A percentile compares a stretch with the other conserved stretches of the same genome.
phyloP scores from a whole-genome alignment of 1,140 invertebrate genomes.

The Mizuhopecten yessoensis region DNA sequence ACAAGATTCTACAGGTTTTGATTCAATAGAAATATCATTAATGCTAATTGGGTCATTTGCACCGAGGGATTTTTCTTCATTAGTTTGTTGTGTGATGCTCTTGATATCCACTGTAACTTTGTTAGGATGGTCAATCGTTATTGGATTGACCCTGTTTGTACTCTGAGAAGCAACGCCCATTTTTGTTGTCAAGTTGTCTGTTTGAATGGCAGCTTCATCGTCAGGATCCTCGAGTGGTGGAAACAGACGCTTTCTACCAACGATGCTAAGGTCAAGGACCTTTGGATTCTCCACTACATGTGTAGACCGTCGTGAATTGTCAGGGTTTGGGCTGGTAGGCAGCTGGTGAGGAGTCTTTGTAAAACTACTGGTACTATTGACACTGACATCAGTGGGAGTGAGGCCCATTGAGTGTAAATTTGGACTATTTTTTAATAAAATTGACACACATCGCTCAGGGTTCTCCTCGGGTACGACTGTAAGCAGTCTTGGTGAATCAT shows the following conservation, averaged over 20 bases:
- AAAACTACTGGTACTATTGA: conserved; percentile 61
- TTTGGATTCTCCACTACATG: conserved; percentile 74
- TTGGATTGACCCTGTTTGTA: not conserved
- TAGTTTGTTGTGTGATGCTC: not conserved
- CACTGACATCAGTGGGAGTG: not conserved
- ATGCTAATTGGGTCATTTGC: not conserved
- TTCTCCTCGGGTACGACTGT: not conserved
- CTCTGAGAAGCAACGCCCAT: not conserved
- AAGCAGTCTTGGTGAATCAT: conserved; percentile 43
- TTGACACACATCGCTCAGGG: not conserved
- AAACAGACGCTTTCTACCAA: conserved; percentile 62
- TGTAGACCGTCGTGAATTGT: conserved; percentile 74
- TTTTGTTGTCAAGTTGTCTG: conserved; percentile 1
- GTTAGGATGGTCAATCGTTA: not conserved
- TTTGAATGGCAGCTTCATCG: not conserved
- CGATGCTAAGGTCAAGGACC: conserved; percentile 63
- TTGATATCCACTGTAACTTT: not conserved
- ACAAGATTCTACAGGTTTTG: not conserved
- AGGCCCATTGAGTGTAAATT: not conserved
- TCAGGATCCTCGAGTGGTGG: conserved; percentile 49
- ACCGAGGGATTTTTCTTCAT: not conserved
- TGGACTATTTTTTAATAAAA: not conserved
- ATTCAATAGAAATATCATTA: not conserved
- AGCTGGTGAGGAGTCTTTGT: conserved; percentile 67
- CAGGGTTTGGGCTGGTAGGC: conserved; percentile 70